Evolutionary conservation across 2,888 invertebrate genomes (phyloP).

Genomic region (Magallana nippona): DNA sequence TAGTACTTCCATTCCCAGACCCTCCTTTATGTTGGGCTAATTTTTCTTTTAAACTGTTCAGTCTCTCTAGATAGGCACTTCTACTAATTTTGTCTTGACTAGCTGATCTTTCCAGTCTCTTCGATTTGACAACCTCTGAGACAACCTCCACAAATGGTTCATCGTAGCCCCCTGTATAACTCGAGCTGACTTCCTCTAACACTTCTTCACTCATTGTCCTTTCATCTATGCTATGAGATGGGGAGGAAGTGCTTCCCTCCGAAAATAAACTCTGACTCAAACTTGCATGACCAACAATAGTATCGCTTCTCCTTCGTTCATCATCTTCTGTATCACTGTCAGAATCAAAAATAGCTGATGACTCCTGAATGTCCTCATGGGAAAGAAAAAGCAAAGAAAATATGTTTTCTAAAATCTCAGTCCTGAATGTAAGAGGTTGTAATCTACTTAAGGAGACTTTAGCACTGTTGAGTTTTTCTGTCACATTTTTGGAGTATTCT

Average conservation of each 20-base stretch:
- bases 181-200: not conserved
- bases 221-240: constrained; percentile 15
- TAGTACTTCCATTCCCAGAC: constrained; percentile 56
- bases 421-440: constrained; percentile 74
- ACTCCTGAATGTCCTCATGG: constrained; percentile 84
- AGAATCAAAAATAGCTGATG: constrained; percentile 79
- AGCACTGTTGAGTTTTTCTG: constrained; percentile 61
- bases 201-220: not conserved
- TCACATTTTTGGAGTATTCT: constrained; percentile 66
- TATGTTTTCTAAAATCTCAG: constrained; percentile 87
- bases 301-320: constrained; percentile 27
- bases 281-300: constrained; percentile 11
- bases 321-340: constrained; percentile 66
- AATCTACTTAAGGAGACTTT: constrained; percentile 66
- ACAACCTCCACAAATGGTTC: constrained; percentile 59
- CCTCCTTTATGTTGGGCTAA: constrained; percentile 29
- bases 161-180: constrained; percentile 58
- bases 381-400: constrained; percentile 87
- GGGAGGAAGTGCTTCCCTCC: constrained; percentile 44
- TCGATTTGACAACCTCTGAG: not conserved
- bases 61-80: not conserved
- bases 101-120: constrained; percentile 38
- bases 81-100: constrained; percentile 20
- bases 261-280: constrained; percentile 44
- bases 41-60: constrained; percentile 25